These are phyloP conservation scores for Neolamprologus falcicula DNA, from an alignment of 2,113 vertebrate species.

Conservation along the genomic window DNA sequence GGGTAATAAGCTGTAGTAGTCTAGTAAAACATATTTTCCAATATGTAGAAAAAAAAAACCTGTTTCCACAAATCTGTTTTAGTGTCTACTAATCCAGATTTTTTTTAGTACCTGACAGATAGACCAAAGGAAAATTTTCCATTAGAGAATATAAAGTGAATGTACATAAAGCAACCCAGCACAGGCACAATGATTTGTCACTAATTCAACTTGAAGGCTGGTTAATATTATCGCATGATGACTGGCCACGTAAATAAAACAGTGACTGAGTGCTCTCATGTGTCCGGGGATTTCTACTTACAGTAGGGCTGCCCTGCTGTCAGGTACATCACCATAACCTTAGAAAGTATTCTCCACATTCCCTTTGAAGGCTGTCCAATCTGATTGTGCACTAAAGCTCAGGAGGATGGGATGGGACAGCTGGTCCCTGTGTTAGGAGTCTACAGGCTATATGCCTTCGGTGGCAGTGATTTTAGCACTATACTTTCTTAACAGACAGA, in stretches of 20 bases:
- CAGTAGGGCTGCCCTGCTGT: slow-evolving; percentile 8
- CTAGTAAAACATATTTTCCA: not conserved
- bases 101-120: not conserved
- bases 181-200: not conserved
- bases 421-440: not conserved
- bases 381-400: not conserved
- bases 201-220: slow-evolving; percentile 44
- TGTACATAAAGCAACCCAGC: not conserved
- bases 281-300: slow-evolving; percentile 4
- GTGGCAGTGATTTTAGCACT: not conserved
- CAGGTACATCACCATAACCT: slow-evolving; percentile 3
- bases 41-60: not conserved
- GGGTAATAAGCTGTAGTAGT: not conserved
- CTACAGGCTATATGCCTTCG: not conserved
- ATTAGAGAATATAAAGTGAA: not conserved
- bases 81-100: not conserved
- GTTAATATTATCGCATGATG: slow-evolving; percentile 27
- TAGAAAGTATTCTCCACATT: not conserved
- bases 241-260: slow-evolving; percentile 47
- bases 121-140: not conserved
- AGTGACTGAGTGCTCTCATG: slow-evolving; percentile 33
- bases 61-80: not conserved
- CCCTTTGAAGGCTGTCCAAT: not conserved
- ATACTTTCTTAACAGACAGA: not conserved
- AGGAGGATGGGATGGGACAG: not conserved